Evolutionary conservation across 2,113 vertebrate species (phyloP).

Genomic region (Catharus fuscescens): DNA sequence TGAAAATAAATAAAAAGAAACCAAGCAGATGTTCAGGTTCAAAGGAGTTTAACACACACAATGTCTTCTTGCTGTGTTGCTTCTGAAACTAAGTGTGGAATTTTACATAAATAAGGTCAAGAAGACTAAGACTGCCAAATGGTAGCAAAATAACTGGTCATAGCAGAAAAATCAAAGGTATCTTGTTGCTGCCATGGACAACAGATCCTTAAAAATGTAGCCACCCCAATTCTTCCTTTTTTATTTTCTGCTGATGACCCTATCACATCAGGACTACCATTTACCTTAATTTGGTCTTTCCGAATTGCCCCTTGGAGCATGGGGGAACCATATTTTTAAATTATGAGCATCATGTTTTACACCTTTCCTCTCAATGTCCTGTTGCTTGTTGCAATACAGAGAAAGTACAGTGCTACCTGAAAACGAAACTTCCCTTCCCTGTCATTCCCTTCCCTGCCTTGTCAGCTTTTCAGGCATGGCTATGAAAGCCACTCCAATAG

Average conservation of each 20-base stretch:
- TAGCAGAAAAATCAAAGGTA: background rate
- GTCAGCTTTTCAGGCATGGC: background rate
- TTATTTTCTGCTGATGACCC: background rate
- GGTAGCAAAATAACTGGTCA: background rate
- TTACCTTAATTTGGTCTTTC: background rate
- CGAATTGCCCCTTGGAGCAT: background rate
- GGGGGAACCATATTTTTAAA: background rate
- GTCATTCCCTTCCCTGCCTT: background rate
- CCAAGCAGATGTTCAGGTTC: background rate
- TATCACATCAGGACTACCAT: background rate
- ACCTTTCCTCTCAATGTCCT: conserved; percentile 84
- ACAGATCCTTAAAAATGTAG: background rate
- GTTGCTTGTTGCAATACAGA: conserved; percentile 80
- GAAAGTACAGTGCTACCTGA: conserved; percentile 78
- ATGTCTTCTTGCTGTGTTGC: background rate
- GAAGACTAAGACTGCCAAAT: background rate
- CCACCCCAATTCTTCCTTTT: background rate
- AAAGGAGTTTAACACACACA: background rate
- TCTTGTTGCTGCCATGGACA: background rate
- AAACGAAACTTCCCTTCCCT: conserved; percentile 69
- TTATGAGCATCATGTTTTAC: conserved; percentile 74
- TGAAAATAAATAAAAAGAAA: background rate
- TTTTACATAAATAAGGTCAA: background rate
- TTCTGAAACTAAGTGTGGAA: background rate
- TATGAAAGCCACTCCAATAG: background rate